Evolutionary conservation across 2,888 invertebrate species (phyloP).

Genomic region (Empis livida): DNA sequence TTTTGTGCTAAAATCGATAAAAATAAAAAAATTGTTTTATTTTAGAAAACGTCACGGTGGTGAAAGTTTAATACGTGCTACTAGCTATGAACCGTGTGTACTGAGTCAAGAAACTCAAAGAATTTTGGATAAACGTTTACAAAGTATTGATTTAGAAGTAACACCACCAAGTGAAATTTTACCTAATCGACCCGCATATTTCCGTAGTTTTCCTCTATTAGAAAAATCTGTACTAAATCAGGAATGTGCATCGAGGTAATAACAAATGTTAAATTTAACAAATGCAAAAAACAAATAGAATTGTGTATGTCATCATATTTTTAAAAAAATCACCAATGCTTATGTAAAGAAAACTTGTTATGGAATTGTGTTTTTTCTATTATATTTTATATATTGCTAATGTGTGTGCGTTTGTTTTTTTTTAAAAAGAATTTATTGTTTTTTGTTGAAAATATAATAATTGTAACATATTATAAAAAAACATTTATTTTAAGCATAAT

Average conservation of each 20-base stretch:
- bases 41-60: slow-evolving; percentile 51
- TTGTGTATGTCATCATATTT: no score
- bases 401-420: no score
- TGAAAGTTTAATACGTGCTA: slow-evolving; percentile 57
- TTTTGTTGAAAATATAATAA: no score
- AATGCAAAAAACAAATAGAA: no score
- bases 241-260: slow-evolving; percentile 54
- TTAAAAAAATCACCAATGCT: no score
- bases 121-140: slow-evolving; percentile 48
- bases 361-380: no score
- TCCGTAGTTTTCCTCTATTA: slow-evolving; percentile 73
- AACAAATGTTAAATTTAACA: slow-evolving; percentile 7
- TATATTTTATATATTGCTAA: no score
- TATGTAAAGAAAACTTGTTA: no score
- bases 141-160: slow-evolving; percentile 68
- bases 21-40: not conserved
- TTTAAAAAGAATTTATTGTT: no score
- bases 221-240: slow-evolving; percentile 63
- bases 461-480: no score
- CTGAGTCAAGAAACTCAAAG: slow-evolving; percentile 51
- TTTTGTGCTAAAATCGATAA: no score
- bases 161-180: slow-evolving; percentile 68
- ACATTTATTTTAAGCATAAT: no score
- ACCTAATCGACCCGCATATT: slow-evolving; percentile 57
- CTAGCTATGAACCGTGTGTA: slow-evolving; percentile 60